Percentiles rank a stretch among this genome's conserved stretches.
Evolutionary conservation across 2,888 invertebrate genomes (phyloP).

Genomic region (Eurytoma adleriae): DNA sequence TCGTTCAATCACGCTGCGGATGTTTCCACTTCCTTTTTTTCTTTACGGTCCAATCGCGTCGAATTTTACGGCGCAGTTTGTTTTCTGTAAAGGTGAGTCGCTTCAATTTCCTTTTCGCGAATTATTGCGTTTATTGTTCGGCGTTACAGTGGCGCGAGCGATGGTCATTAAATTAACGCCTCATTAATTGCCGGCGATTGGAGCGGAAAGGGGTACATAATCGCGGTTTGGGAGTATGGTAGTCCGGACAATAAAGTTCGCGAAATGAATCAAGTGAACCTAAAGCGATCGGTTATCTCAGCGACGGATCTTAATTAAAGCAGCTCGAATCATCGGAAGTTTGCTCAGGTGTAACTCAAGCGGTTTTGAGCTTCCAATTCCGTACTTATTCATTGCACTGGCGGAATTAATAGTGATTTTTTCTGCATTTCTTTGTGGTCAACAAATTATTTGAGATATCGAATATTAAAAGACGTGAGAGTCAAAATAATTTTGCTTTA

Average conservation of each 20-base stretch:
- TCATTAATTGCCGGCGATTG: conserved; percentile 1
- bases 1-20: no score
- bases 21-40: no score
- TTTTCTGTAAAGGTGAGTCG: not conserved
- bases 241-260: not conserved
- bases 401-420: no score
- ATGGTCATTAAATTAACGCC: conserved; percentile 29
- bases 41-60: no score
- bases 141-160: not conserved
- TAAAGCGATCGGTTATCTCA: conserved; percentile 2
- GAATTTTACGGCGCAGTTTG: no score
- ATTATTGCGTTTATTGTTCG: no score
- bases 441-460: no score
- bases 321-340: not conserved
- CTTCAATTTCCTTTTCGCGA: not conserved
- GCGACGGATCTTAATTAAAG: conserved; percentile 22
- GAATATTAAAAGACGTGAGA: no score
- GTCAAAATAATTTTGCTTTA: no score
- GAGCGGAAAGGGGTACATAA: not conserved
- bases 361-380: not conserved
- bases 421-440: no score
- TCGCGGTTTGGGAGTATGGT: not conserved
- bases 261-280: not conserved
- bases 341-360: conserved; percentile 19
- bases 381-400: no score